phyloP scores from a whole-genome alignment of 2,113 vertebrate genomes.

The Paratilapia polleni region DNA sequence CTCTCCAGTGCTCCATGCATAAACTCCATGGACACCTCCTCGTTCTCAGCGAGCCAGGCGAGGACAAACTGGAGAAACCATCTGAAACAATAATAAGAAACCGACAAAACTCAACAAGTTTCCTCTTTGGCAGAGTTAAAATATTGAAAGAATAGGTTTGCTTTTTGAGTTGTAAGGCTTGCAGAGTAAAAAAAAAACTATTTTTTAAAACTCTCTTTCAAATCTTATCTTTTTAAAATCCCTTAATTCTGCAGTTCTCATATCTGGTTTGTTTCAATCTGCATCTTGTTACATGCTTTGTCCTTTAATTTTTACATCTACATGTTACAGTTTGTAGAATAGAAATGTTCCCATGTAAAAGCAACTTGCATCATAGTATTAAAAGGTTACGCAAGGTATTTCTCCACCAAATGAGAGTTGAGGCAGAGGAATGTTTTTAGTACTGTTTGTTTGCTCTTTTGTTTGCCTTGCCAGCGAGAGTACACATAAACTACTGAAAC shows the following conservation, averaged over 20 bases:
- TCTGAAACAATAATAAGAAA: conserved; percentile 67
- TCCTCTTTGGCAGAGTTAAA: background rate
- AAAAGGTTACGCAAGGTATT: background rate
- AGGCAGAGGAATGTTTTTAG: no score
- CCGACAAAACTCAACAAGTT: background rate
- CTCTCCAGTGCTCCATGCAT: conserved; percentile 93
- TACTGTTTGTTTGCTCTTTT: no score
- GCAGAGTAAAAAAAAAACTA: no score
- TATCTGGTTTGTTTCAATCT: background rate
- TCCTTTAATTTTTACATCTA: background rate
- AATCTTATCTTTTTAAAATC: background rate
- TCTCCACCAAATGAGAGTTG: background rate
- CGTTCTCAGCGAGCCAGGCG: conserved; percentile 96
- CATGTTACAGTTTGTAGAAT: background rate
- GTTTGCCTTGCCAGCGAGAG: no score
- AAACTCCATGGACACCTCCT: conserved; percentile 97
- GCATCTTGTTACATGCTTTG: background rate
- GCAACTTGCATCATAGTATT: accelerated
- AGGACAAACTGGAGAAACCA: conserved; percentile 97
- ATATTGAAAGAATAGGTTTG: background rate
- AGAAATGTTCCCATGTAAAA: background rate
- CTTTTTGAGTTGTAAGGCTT: no score
- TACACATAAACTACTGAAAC: no score
- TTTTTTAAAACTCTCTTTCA: no score
- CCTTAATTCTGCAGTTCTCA: background rate